These are phyloP conservation scores for Sorex maritimensis DNA, from an alignment of 2,797 vertebrate genomes.

Conservation along the genomic window DNA sequence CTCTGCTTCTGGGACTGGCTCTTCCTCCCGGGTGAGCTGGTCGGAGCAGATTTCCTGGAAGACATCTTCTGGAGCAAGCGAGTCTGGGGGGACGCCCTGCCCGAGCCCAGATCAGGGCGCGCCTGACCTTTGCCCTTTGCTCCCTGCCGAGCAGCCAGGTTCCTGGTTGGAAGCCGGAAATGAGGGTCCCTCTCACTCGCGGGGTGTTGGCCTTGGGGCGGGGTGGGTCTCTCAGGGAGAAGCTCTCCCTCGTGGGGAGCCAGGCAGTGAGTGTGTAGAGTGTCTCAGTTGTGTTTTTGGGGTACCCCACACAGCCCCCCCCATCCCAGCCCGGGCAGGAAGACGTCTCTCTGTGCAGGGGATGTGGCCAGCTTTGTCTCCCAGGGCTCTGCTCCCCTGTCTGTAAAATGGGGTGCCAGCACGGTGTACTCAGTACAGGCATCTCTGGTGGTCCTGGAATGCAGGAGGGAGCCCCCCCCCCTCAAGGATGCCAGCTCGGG, in stretches of 20 bases:
- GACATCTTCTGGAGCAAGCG: conserved; percentile 44
- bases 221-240: not conserved
- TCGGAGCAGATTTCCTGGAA: conserved; percentile 67
- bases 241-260: no score
- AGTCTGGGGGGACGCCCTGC: not conserved
- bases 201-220: not conserved
- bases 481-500: no score
- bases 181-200: not conserved
- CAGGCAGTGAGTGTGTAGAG: not conserved
- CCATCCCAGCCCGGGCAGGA: not conserved
- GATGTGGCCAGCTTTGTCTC: not conserved
- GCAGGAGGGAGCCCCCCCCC: no score
- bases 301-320: no score
- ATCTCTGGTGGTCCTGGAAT: no score
- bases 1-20: not conserved
- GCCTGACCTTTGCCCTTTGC: conserved; percentile 47
- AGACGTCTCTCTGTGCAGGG: not conserved
- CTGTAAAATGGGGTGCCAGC: not conserved
- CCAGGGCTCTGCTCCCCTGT: not conserved
- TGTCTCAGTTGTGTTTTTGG: not conserved
- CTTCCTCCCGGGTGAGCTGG: not conserved
- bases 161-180: conserved; percentile 31
- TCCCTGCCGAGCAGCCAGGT: not conserved
- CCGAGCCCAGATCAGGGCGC: conserved; percentile 64
- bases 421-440: no score